Conservation (phyloP, 2,113 vertebrate genomes). For the Ahaetulla prasina region DNA sequence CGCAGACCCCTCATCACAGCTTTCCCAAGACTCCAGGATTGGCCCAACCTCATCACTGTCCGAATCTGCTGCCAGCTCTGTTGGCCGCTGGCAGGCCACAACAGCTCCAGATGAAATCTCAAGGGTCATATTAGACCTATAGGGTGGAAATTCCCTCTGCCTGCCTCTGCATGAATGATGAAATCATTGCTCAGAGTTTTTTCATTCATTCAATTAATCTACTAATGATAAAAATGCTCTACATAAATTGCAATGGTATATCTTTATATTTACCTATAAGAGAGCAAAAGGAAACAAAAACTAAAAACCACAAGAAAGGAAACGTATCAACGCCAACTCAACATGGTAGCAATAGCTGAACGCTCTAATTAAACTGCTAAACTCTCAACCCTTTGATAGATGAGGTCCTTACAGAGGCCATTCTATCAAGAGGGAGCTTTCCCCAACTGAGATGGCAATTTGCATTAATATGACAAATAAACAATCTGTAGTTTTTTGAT, state of each 20-base stretch:
- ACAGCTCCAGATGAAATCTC: background rate
- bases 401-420: background rate
- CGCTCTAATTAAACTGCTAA: background rate
- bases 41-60: no score
- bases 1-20: no score
- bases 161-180: background rate
- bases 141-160: background rate
- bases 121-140: background rate
- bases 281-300: background rate
- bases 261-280: background rate
- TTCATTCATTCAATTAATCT: background rate
- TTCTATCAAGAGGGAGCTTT: background rate
- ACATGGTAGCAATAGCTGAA: background rate
- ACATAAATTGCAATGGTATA: background rate
- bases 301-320: background rate
- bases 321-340: background rate
- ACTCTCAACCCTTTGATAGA: background rate
- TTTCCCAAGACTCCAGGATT: no score
- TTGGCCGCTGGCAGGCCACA: no score
- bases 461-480: background rate
- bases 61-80: no score
- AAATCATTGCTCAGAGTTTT: background rate
- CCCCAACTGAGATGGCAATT: background rate
- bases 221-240: background rate
- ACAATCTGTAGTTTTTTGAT: background rate